These are phyloP conservation scores for Neodiprion pinetum DNA, from an alignment of 1,140 invertebrate species.

Conservation along the genomic window DNA sequence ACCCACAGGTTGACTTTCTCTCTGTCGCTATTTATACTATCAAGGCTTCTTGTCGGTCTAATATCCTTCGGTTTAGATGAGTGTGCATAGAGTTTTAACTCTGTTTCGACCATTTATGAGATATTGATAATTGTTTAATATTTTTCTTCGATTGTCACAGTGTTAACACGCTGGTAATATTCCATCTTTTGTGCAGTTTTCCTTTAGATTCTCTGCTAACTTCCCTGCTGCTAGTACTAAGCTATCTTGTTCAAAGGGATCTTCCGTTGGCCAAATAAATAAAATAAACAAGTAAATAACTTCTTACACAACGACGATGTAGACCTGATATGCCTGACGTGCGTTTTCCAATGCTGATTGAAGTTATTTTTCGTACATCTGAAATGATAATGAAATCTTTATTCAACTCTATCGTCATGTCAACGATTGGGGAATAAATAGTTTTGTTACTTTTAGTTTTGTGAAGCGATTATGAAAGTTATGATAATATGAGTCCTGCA, in stretches of 20 bases:
- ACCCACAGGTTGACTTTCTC: neutral
- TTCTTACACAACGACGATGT: slow-evolving; percentile 54
- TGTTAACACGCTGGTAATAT: slow-evolving; percentile 3
- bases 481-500: neutral
- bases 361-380: neutral
- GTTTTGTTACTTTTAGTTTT: slow-evolving; percentile 29
- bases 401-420: neutral
- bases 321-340: slow-evolving; percentile 47
- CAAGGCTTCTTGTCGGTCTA: too few species aligned
- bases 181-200: slow-evolving; percentile 9
- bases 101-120: too few species aligned
- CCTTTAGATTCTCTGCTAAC: slow-evolving; percentile 12
- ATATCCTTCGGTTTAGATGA: too few species aligned
- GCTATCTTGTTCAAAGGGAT: neutral
- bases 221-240: neutral
- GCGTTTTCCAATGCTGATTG: slow-evolving; percentile 43
- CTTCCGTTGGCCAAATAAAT: neutral
- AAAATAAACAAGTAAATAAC: slow-evolving; percentile 3
- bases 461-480: slow-evolving; percentile 25
- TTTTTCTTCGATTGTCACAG: neutral
- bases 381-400: neutral
- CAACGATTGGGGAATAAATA: neutral
- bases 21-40: too few species aligned
- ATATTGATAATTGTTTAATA: neutral
- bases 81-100: too few species aligned